These are phyloP conservation scores for Anneissia japonica DNA, from an alignment of 35 echinoderm and acorn worm genomes.

Conservation along the genomic window DNA sequence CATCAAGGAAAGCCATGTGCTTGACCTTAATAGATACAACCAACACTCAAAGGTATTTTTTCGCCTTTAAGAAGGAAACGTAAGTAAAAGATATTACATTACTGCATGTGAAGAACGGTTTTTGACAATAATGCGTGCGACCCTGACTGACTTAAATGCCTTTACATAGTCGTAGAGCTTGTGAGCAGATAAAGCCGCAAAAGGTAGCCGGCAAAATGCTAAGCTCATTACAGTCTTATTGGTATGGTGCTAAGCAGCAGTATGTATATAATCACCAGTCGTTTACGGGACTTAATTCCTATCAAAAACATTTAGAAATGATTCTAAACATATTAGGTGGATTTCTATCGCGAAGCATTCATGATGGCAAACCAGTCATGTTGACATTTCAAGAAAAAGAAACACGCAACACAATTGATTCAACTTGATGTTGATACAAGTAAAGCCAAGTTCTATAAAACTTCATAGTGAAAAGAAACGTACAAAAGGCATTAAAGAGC, in stretches of 20 bases:
- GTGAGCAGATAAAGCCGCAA: not conserved
- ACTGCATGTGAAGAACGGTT: not conserved
- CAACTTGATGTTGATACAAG: not conserved
- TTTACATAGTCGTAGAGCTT: not conserved
- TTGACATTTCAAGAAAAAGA: not conserved
- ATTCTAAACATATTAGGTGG: not conserved
- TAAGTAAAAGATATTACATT: not conserved
- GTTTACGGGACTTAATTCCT: not conserved
- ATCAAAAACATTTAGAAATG: conserved; percentile 2
- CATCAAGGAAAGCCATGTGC: not conserved
- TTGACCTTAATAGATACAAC: not conserved
- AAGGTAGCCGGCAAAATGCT: not conserved
- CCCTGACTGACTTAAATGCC: not conserved
- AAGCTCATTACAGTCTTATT: not conserved
- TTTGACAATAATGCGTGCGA: not conserved
- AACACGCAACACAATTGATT: not conserved
- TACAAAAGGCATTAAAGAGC: not conserved
- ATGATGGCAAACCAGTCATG: not conserved
- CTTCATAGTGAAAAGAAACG: not conserved
- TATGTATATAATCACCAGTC: not conserved
- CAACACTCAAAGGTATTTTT: not conserved
- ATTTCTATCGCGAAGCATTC: not conserved
- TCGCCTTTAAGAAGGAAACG: not conserved
- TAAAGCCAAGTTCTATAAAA: not conserved
- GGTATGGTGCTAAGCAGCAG: not conserved